Evolutionary conservation across 2,888 invertebrate species (phyloP).

Genomic region (Lasioglossum leucozonium): DNA sequence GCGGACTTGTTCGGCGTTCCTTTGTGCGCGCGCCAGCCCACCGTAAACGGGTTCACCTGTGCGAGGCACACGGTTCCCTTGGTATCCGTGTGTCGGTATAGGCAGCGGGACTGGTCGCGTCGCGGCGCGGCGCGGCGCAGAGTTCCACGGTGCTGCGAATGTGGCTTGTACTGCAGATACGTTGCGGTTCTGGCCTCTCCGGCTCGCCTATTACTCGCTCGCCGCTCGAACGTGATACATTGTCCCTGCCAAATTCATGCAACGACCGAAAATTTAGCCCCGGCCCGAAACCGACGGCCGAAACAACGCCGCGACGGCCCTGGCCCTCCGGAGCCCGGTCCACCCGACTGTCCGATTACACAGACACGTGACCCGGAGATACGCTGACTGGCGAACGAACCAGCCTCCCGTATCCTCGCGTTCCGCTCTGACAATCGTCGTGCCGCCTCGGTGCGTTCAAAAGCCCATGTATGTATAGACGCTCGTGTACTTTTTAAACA

Average conservation of each 20-base stretch:
- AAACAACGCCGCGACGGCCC: slow-evolving; percentile 27
- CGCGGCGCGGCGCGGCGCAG: slow-evolving; percentile 38
- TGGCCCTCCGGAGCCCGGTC: slow-evolving; percentile 20
- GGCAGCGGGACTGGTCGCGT: slow-evolving; percentile 11
- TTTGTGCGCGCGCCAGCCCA: slow-evolving; percentile 29
- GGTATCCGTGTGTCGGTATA: neutral
- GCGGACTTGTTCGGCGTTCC: neutral
- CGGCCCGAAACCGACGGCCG: slow-evolving; percentile 30
- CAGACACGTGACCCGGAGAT: slow-evolving; percentile 44
- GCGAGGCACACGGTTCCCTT: neutral
- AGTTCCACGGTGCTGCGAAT: slow-evolving; percentile 67
- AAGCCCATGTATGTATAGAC: neutral
- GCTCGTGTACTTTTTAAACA: too few species aligned
- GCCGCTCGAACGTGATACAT: slow-evolving; percentile 69
- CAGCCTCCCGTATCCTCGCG: neutral
- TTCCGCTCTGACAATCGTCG: slow-evolving; percentile 4
- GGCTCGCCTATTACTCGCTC: slow-evolving; percentile 49
- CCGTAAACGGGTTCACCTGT: slow-evolving; percentile 12
- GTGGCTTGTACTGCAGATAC: slow-evolving; percentile 78
- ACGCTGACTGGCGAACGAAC: slow-evolving; percentile 1
- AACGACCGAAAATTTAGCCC: slow-evolving; percentile 67
- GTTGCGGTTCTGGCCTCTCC: slow-evolving; percentile 73
- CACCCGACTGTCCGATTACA: slow-evolving; percentile 36
- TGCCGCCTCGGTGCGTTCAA: neutral
- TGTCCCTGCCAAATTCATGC: slow-evolving; percentile 75